Percentiles rank a stretch among this genome's conserved stretches.
Evolutionary conservation across 30 jellyfish, hydroid and myxozoan species (phyloP).

Genomic region (Aurelia sp.): DNA sequence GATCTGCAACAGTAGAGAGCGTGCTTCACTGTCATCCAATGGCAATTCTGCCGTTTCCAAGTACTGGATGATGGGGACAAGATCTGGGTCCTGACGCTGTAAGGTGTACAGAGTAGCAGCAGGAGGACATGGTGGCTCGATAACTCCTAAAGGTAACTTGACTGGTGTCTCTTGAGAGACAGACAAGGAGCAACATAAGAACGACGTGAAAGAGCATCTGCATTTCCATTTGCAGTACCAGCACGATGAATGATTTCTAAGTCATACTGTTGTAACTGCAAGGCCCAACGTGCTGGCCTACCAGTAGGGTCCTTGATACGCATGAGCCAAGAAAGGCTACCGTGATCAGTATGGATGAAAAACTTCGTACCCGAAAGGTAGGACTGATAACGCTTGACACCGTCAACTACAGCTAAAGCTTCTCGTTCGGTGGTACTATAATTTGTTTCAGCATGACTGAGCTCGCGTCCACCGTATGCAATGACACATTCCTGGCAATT

Average conservation of each 20-base stretch:
- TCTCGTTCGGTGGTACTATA: conserved; percentile 62
- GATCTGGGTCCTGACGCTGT: background rate
- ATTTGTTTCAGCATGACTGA: conserved; percentile 29
- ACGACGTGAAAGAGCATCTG: conserved; percentile 1
- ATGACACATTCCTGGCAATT: conserved; percentile 38
- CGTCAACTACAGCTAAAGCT: conserved; percentile 62
- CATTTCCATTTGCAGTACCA: conserved; percentile 28
- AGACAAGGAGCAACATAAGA: conserved; percentile 12
- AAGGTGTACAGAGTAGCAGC: background rate
- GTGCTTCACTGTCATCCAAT: background rate
- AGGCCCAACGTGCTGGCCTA: conserved; percentile 60
- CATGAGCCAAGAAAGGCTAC: conserved; percentile 48
- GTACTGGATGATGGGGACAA: background rate
- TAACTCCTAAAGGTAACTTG: background rate
- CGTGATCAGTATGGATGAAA: conserved; percentile 18
- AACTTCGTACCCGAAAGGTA: conserved; percentile 18
- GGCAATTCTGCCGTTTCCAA: background rate
- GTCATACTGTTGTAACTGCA: conserved; percentile 43
- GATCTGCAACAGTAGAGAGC: too few relatives aligned
- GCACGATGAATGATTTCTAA: conserved; percentile 60
- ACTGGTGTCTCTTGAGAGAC: background rate
- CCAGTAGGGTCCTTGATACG: conserved; percentile 43
- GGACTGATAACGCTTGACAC: conserved; percentile 46
- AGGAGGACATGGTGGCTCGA: background rate
- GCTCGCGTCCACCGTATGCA: conserved; percentile 48